Evolutionary conservation across 2,888 invertebrate genomes (phyloP).

Genomic region (Gibbula magus): DNA sequence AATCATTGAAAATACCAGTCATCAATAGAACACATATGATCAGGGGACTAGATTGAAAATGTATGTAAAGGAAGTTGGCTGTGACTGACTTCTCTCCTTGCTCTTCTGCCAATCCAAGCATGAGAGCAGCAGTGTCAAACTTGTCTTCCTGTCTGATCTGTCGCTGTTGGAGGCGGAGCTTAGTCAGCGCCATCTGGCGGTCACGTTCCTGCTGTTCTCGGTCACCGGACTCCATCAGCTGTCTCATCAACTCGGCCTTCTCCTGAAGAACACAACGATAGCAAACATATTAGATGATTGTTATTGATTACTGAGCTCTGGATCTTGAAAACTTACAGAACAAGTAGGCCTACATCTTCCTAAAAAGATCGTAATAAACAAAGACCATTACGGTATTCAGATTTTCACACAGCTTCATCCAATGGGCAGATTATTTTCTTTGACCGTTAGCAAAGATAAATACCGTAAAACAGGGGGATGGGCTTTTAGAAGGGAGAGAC

Average conservation of each 20-base stretch:
- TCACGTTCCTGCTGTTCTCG: slow-evolving; percentile 48
- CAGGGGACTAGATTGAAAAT: background rate
- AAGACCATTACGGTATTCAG: too few species aligned
- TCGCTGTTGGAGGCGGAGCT: slow-evolving; percentile 60
- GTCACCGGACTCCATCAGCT: slow-evolving; percentile 51
- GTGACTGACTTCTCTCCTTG: slow-evolving; percentile 41
- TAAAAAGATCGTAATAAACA: too few species aligned
- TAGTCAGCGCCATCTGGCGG: slow-evolving; percentile 56
- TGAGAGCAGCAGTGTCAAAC: slow-evolving; percentile 63
- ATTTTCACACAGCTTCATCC: too few species aligned
- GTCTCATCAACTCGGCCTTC: slow-evolving; percentile 57
- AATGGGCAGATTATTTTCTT: too few species aligned
- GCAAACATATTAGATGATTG: too few species aligned
- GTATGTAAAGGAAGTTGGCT: background rate
- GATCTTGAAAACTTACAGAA: too few species aligned
- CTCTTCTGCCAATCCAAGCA: slow-evolving; percentile 55
- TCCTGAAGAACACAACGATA: slow-evolving; percentile 50
- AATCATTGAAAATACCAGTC: background rate
- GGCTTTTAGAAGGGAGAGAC: too few species aligned
- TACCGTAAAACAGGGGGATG: too few species aligned
- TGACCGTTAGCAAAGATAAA: too few species aligned
- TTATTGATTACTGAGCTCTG: too few species aligned
- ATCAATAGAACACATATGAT: background rate
- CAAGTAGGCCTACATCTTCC: too few species aligned
- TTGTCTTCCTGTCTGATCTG: slow-evolving; percentile 60